phyloP scores from a whole-genome alignment of 2,888 invertebrate species.

The Panzeria rudis region DNA sequence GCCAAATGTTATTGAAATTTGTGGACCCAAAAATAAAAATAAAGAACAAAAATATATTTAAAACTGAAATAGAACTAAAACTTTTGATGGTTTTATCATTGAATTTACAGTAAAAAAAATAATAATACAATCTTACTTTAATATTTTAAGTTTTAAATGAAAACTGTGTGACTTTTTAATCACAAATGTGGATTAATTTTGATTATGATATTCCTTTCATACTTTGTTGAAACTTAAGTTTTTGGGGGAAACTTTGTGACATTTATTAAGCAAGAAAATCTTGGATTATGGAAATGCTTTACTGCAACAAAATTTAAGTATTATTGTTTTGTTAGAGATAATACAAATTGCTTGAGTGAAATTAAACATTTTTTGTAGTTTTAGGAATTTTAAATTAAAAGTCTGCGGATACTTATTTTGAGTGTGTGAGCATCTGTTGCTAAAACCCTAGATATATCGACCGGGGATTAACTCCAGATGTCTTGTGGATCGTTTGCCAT shows the following conservation, averaged over 20 bases:
- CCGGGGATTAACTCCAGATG: no score
- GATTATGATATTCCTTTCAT: background rate
- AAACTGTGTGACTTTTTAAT: constrained; percentile 55
- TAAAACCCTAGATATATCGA: no score
- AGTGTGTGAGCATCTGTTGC: no score
- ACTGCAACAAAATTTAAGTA: no score
- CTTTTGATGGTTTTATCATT: constrained; percentile 56
- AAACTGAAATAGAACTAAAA: constrained; percentile 55
- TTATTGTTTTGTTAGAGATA: background rate
- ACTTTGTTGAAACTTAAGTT: background rate
- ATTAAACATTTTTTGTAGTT: background rate
- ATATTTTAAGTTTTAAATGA: constrained; percentile 43
- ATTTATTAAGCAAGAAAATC: background rate
- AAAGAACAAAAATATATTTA: constrained; percentile 12
- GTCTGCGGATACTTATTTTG: no score
- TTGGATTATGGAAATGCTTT: background rate
- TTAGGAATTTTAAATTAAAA: background rate
- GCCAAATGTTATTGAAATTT: constrained; percentile 54
- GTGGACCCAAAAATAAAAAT: constrained; percentile 2
- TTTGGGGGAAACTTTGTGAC: background rate
- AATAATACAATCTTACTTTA: constrained; percentile 8
- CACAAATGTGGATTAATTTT: constrained; percentile 35
- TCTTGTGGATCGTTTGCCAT: no score
- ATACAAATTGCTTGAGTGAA: background rate
- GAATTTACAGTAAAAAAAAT: background rate